These are phyloP conservation scores for Sisor rabdophorus DNA, from an alignment of 2,113 vertebrate species.

Conservation along the genomic window DNA sequence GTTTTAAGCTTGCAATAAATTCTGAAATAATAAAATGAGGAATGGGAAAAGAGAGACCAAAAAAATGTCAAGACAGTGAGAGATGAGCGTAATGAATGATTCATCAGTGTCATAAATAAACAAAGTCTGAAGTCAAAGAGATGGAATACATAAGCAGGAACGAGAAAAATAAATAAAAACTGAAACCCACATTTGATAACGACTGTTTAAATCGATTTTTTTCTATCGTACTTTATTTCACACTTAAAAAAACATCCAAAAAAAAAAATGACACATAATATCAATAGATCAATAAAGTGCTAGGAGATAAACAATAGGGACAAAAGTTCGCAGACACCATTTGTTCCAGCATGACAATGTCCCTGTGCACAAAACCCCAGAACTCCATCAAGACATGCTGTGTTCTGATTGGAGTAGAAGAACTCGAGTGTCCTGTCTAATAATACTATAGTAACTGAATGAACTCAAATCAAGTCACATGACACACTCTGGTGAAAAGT, in stretches of 20 bases:
- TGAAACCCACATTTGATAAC: constrained; percentile 18
- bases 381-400: no score
- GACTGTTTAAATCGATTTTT: constrained; percentile 14
- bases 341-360: no score
- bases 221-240: constrained; percentile 8
- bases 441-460: no score
- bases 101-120: constrained; percentile 50
- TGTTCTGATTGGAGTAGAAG: no score
- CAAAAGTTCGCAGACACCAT: no score
- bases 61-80: constrained; percentile 49
- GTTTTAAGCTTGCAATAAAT: constrained; percentile 54
- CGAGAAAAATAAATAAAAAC: constrained; percentile 22
- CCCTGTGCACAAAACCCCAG: no score
- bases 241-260: constrained; percentile 9
- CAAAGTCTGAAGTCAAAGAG: constrained; percentile 54
- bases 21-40: constrained; percentile 58
- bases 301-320: no score
- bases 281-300: background rate
- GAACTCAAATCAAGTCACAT: no score
- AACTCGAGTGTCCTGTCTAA: no score
- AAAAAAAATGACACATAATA: background rate
- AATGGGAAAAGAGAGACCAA: constrained; percentile 49
- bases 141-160: constrained; percentile 56
- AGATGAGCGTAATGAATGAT: constrained; percentile 60
- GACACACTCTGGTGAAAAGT: no score